Evolutionary conservation across 2,797 vertebrate genomes (phyloP), one percentile per base, ranked within the genome.

Genomic region (Enteromius argenteus): DNA sequence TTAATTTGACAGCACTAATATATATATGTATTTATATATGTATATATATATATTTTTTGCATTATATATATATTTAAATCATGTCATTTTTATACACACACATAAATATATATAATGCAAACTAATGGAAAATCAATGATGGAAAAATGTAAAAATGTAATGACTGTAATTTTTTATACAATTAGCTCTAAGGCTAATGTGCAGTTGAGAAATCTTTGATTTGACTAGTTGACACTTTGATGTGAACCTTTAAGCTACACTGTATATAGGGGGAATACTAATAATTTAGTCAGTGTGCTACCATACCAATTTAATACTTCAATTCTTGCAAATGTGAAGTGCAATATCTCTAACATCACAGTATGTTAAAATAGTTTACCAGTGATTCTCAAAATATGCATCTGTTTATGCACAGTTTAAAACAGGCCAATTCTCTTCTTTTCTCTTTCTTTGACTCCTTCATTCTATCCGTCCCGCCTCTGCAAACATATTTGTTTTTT

Each of bases 401-500:
- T 62, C 23, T 46, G 19, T 81, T 19, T 14, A 46, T 32, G 27
- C 37, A n/a, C 35, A 62, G 35, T 60, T 66, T 68, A 30, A 72
- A 62, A 46, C 62, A 72, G 62, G 44, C 79, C 76, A 35, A 46
- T 19, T 21, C 49, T 67, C 14, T 71, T 64, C 44, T 32, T 44
- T 86, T 42, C 35, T 44, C 21, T 27, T 4, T 58, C 67, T 74
- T 66, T 35, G 9, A 35, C 44, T 46, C n/a, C 2, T 19, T 30
- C 9, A 39, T 64, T 86, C 62, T 37, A 35, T 82, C 44, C n/a
- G 37, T 82, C 37, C 30, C 60, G 35, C 71, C 35, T 58, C 66
- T 69, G 76, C 49, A 68, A 83, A 79, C 49, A 42, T 79, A 46
- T 82, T 30, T 80, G 67, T 77, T 86, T 80, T 87, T 84, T 14